A percentile compares a stretch with the other conserved stretches of the same genome.
Conservation (phyloP, 2,113 vertebrate species). For the Podarcis cretensis region DNA sequence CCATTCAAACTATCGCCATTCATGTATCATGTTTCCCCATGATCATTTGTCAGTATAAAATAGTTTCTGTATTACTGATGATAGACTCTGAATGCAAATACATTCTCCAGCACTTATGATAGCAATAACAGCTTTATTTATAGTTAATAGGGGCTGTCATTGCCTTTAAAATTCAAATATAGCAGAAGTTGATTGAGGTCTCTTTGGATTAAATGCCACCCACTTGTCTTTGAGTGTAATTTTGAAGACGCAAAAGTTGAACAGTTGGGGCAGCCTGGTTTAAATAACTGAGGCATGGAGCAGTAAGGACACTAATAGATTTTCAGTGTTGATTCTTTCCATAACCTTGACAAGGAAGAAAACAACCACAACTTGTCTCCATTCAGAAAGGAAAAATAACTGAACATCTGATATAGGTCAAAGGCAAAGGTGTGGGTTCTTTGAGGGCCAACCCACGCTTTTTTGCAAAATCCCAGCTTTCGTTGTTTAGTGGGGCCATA, state of each 20-base stretch:
- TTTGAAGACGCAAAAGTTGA: not conserved
- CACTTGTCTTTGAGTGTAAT: not conserved
- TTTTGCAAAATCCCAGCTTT: too few relatives aligned
- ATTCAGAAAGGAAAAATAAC: not conserved
- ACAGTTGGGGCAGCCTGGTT: not conserved
- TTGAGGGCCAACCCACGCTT: not conserved
- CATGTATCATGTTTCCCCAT: conserved; percentile 22
- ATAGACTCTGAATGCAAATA: conserved; percentile 16
- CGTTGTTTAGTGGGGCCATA: too few relatives aligned
- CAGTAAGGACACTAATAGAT: not conserved
- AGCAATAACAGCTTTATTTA: conserved; percentile 42
- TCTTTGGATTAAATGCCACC: conserved; percentile 9
- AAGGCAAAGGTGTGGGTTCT: not conserved
- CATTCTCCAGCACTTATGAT: not conserved
- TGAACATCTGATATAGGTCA: not conserved
- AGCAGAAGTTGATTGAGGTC: not conserved
- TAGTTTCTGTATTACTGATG: not conserved
- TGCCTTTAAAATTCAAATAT: conserved; percentile 37
- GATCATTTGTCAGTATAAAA: conserved; percentile 35
- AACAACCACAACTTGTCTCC: not conserved
- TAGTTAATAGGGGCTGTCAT: conserved; percentile 3
- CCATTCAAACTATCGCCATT: conserved; percentile 10
- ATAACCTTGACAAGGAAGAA: not conserved
- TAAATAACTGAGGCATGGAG: fast-evolving
- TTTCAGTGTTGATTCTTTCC: not conserved